A percentile compares a stretch with the other conserved stretches of the same genome.
These are phyloP conservation scores for Rhinopomastus cyanomelas DNA, from an alignment of 2,113 vertebrate genomes.

Conservation along the genomic window DNA sequence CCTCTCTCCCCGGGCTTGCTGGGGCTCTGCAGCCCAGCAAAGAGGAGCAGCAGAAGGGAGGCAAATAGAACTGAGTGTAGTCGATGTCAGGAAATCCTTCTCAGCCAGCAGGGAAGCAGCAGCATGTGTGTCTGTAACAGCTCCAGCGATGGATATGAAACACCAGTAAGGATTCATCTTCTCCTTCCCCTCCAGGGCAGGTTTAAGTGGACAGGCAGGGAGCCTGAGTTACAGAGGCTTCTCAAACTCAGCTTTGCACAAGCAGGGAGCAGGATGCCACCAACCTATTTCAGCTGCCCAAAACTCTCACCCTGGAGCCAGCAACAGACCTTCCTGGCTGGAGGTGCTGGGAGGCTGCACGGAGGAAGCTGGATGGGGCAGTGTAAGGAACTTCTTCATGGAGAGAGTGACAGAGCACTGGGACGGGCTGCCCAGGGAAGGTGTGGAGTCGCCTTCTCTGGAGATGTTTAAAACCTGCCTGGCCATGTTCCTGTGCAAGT, in stretches of 20 bases:
- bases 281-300: background rate
- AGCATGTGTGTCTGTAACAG: background rate
- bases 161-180: background rate
- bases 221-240: background rate
- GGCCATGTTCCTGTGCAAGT: too few species aligned
- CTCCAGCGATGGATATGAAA: background rate
- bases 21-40: accelerated
- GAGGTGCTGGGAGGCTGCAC: background rate
- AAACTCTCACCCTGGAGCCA: background rate
- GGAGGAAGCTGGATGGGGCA: accelerated
- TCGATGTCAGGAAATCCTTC: background rate
- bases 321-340: background rate
- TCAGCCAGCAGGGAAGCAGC: background rate
- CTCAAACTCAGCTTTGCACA: background rate
- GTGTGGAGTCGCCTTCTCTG: too few species aligned
- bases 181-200: background rate
- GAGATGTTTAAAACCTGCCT: too few species aligned
- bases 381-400: background rate
- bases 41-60: background rate
- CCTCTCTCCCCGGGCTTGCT: background rate
- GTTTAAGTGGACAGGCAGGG: background rate
- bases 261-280: background rate
- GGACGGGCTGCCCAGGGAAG: too few species aligned
- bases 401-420: background rate
- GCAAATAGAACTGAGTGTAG: background rate